These are phyloP conservation scores for Corydoras maculifer DNA, from an alignment of 2,113 vertebrate genomes.

Conservation along the genomic window DNA sequence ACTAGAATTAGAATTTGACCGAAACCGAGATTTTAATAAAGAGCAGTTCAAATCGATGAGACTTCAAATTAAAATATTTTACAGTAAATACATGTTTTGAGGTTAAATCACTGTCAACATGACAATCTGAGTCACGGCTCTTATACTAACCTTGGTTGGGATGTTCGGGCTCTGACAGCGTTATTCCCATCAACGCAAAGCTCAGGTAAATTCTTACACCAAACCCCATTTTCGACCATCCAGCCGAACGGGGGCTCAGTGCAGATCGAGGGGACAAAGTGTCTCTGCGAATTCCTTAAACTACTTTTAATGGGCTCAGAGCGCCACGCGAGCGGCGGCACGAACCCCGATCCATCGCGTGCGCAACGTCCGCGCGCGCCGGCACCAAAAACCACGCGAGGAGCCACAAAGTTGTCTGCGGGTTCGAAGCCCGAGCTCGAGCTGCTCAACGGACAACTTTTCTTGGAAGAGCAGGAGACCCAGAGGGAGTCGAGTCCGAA, in stretches of 20 bases:
- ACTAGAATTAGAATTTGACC: no score
- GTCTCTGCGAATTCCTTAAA: constrained; percentile 11
- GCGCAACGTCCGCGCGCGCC: no score
- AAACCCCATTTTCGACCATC: constrained; percentile 1
- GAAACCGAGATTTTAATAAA: not conserved
- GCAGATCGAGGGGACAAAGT: not conserved
- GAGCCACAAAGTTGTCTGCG: constrained; percentile 20
- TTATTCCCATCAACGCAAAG: constrained; percentile 56
- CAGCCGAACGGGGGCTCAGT: not conserved
- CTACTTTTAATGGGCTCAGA: constrained; percentile 26
- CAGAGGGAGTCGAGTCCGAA: no score
- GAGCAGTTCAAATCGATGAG: not conserved
- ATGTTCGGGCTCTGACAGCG: constrained; percentile 57
- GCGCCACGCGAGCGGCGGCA: constrained; percentile 11
- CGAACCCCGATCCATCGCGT: constrained; percentile 28
- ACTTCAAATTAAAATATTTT: no score
- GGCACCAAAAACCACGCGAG: not conserved
- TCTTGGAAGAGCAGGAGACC: not conserved
- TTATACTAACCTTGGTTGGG: constrained; percentile 64
- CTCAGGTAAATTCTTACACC: constrained; percentile 53
- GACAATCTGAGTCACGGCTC: no score
- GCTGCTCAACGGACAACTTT: not conserved
- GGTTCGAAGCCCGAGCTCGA: not conserved
- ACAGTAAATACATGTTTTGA: no score
- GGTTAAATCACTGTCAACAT: no score